Conservation (phyloP, 2,113 vertebrate genomes). For the Oreochromis tanganicae region DNA sequence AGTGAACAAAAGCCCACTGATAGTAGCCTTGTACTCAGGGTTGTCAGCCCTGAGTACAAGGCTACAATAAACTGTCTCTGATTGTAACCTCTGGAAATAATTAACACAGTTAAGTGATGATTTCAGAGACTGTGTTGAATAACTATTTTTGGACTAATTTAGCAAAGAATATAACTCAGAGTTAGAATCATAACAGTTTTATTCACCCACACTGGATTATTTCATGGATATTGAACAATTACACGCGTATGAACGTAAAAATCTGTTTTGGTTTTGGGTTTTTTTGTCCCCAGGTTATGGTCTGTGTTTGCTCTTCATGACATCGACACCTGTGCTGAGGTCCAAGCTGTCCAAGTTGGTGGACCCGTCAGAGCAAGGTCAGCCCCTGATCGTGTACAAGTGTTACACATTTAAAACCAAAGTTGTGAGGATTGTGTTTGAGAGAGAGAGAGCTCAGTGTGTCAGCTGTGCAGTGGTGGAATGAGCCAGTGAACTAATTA, state of each 20-base stretch:
- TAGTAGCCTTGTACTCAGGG: neutral
- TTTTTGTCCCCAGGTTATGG: slow-evolving; percentile 78
- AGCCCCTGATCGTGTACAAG: slow-evolving; percentile 8
- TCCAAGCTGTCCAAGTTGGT: slow-evolving; percentile 91
- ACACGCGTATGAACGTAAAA: neutral
- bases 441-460: neutral
- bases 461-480: neutral
- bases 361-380: slow-evolving; percentile 82
- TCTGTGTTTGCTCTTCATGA: slow-evolving; percentile 82
- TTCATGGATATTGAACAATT: neutral
- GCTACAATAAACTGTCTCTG: neutral
- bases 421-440: neutral
- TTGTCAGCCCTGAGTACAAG: neutral
- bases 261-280: neutral
- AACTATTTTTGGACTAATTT: neutral
- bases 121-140: neutral
- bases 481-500: neutral
- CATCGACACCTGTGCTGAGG: slow-evolving; percentile 82
- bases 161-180: neutral
- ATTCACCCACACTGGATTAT: neutral
- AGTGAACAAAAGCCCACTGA: neutral
- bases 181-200: neutral
- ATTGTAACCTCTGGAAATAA: neutral
- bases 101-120: neutral
- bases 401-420: neutral